Base-by-base conservation (phyloP, 1,140 invertebrate species). In the Zaprionus nigranus region DNA sequence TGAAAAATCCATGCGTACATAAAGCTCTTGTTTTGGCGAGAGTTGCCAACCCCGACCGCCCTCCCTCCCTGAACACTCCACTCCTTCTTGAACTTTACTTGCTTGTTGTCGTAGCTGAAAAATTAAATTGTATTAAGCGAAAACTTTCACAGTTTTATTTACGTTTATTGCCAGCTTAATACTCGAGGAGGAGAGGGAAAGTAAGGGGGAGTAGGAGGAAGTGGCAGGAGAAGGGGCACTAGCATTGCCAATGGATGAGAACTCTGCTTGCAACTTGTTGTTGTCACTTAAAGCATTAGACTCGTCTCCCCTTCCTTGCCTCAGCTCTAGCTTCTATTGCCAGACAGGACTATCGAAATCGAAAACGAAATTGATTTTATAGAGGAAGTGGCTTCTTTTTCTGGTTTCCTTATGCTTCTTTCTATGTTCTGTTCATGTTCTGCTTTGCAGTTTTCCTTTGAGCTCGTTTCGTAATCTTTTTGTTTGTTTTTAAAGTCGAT, bases 101-200 rank as follows among this genome's bases (percentile, higher is more conserved):
- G 3, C 1, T 49, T 38, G 58, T 61, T 38, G 60, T 61, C 17
- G 51, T 60, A 72, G 80, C 61, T 53, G 79, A 22, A 67, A 74
- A 84, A 81, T 84, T 75, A 81, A 81, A 81, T 85, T 84, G 69
- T 71, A 78, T 84, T 71, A 77, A 57, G 67, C 24, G 38, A 65
- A 46, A 83, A 80, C 58, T 76, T 82, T 61, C 53, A 61, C 53
- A 62, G 51, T 63, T 40, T 68, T 64, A 78, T 78, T 75, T 63
- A 78, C 75, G 75, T 74, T 75, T 75, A 78, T 78, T 74, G 75
- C 36, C 57, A 56, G 49, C 64, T 67, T 75, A 70, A 58, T 62
- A 59, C 51, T 17, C 24, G 65, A 64, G 60, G 51, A 63, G 30
- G 34, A 28, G 56, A 22, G 5, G 1, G 15, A 34, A 26, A 15